Conservation (phyloP, 2,888 invertebrate genomes). For the Tenthredo scrophulariae region DNA sequence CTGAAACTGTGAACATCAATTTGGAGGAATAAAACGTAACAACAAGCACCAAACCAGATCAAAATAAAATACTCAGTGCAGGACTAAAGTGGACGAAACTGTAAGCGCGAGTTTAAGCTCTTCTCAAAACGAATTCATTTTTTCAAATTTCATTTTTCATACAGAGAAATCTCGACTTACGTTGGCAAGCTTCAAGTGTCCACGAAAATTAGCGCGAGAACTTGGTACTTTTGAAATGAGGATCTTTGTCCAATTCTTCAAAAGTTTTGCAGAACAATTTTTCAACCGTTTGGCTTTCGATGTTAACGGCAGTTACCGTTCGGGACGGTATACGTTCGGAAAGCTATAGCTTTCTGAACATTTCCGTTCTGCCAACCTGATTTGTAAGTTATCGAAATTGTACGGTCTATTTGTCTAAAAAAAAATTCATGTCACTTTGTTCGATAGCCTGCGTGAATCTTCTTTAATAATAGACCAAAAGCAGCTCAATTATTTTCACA, state of each 20-base stretch:
- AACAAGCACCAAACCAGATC: background rate
- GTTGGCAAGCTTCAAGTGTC: background rate
- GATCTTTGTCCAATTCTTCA: background rate
- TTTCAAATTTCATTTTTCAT: background rate
- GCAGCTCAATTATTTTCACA: no score
- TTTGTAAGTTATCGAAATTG: background rate
- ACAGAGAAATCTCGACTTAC: background rate
- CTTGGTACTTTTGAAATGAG: background rate
- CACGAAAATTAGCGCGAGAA: background rate
- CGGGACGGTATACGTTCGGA: no score
- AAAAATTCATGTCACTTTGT: background rate
- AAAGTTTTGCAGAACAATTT: background rate
- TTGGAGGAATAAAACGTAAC: background rate
- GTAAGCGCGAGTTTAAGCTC: background rate
- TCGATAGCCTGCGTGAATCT: background rate
- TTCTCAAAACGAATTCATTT: background rate
- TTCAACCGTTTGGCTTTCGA: background rate
- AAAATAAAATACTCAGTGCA: background rate
- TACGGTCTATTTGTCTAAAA: background rate
- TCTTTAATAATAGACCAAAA: background rate
- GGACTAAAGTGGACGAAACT: no score
- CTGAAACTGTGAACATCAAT: background rate
- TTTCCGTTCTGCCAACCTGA: background rate
- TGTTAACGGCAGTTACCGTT: background rate
- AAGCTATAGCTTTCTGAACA: background rate